phyloP scores from a whole-genome alignment of 2,888 invertebrate species.

The Pristionchus arcanus region DNA sequence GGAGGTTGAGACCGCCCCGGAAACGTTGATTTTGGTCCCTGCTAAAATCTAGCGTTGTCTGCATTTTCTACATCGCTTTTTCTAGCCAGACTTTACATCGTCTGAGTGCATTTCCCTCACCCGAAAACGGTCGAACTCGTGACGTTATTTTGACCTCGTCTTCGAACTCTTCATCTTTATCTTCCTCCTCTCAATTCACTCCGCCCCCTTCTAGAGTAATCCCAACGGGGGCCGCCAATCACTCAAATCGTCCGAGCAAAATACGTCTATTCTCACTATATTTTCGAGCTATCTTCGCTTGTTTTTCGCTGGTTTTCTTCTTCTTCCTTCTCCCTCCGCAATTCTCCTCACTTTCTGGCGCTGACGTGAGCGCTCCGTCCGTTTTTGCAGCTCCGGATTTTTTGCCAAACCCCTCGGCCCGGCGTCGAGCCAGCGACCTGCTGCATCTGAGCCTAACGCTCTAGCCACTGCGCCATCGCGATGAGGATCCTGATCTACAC shows the following conservation, averaged over 20 bases:
- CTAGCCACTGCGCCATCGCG: neutral
- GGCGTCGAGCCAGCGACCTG: constrained; percentile 15
- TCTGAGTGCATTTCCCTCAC: too few species aligned
- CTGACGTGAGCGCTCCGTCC: neutral
- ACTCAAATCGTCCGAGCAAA: neutral
- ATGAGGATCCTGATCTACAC: constrained; percentile 22
- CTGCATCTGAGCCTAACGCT: neutral
- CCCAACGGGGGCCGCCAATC: neutral
- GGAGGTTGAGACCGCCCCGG: neutral
- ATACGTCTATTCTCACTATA: constrained; percentile 16
- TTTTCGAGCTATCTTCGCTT: neutral
- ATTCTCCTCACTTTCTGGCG: constrained; percentile 9
- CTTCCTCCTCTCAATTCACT: neutral
- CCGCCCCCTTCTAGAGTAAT: neutral
- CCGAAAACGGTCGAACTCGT: neutral
- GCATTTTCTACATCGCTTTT: too few species aligned
- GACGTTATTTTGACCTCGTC: neutral
- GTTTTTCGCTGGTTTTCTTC: constrained; percentile 6
- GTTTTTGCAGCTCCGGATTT: neutral
- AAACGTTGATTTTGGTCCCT: neutral
- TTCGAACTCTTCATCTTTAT: constrained; percentile 5
- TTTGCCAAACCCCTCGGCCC: constrained; percentile 8
- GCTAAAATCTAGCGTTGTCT: too few species aligned
- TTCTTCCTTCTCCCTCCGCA: neutral
- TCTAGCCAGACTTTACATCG: too few species aligned